A percentile compares a stretch with the other conserved stretches of the same genome.
These are phyloP conservation scores for Scaptomyza montana DNA, from an alignment of 1,140 invertebrate genomes.

Conservation along the genomic window DNA sequence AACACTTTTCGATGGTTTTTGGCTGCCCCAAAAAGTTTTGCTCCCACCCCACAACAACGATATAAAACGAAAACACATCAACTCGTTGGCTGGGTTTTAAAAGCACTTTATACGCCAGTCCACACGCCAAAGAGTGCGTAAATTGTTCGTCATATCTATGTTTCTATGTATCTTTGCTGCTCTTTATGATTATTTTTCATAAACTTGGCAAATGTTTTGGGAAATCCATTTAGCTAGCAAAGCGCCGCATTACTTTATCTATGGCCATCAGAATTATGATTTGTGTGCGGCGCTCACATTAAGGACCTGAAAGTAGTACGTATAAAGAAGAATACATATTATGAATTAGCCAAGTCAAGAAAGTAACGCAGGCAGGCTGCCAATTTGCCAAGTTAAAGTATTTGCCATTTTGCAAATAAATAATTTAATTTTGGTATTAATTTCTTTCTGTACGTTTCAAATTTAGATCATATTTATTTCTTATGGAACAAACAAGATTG, in stretches of 20 bases:
- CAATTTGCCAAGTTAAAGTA: constrained; percentile 17
- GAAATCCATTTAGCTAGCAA: constrained; percentile 72
- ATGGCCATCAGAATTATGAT: constrained; percentile 66
- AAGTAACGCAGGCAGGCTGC: constrained; percentile 50
- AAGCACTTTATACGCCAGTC: constrained; percentile 76
- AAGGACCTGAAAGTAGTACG: constrained; percentile 15
- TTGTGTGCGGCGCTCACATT: constrained; percentile 51
- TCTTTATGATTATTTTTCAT: constrained; percentile 75
- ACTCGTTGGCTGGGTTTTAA: constrained; percentile 68
- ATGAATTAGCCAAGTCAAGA: constrained; percentile 50
- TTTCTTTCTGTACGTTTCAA: no score
- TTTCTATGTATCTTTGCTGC: constrained; percentile 20
- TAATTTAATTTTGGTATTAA: neutral
- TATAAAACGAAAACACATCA: constrained; percentile 52
- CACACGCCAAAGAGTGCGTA: constrained; percentile 41
- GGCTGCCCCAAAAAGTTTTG: constrained; percentile 26
- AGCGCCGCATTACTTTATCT: constrained; percentile 77
- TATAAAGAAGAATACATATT: constrained; percentile 27
- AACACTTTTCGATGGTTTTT: constrained; percentile 59
- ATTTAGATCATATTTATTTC: no score
- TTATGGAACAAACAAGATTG: no score
- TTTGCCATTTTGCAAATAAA: no score
- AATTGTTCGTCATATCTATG: constrained; percentile 40
- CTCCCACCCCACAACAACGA: constrained; percentile 22
- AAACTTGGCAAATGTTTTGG: constrained; percentile 77